phyloP scores from a whole-genome alignment of 1,140 invertebrate species.

The Aricia agestis region DNA sequence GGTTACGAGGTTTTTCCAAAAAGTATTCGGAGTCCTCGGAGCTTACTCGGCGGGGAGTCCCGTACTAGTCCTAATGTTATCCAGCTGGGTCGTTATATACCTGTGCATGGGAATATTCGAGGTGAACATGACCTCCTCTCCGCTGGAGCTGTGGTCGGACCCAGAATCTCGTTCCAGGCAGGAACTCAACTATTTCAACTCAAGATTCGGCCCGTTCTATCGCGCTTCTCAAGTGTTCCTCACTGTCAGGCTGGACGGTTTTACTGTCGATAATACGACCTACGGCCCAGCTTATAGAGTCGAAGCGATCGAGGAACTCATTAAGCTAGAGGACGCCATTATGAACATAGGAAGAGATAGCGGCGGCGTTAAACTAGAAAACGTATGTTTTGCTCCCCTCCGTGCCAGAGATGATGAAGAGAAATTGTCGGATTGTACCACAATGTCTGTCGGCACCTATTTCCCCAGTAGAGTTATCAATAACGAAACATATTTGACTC shows the following conservation, averaged over 20 bases:
- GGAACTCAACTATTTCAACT: slow-evolving; percentile 91
- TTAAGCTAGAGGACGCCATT: slow-evolving; percentile 56
- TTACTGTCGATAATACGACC: slow-evolving; percentile 45
- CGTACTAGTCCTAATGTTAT: slow-evolving; percentile 77
- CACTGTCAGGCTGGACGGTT: slow-evolving; percentile 62
- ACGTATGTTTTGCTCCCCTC: slow-evolving; percentile 91
- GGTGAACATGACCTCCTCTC: slow-evolving; percentile 87
- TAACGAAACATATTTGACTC: slow-evolving; percentile 67
- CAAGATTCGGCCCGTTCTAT: slow-evolving; percentile 93
- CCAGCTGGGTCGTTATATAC: slow-evolving; percentile 76
- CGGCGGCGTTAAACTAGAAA: slow-evolving; percentile 75
- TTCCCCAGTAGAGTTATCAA: slow-evolving; percentile 81
- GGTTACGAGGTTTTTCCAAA: slow-evolving; percentile 46
- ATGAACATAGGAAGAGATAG: slow-evolving; percentile 47
- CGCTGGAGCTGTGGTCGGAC: slow-evolving; percentile 93
- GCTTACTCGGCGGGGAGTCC: slow-evolving; percentile 81
- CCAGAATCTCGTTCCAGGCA: slow-evolving; percentile 83
- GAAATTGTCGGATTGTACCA: slow-evolving; percentile 81
- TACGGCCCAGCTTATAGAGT: slow-evolving; percentile 61
- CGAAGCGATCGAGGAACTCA: slow-evolving; percentile 56
- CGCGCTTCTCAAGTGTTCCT: slow-evolving; percentile 90
- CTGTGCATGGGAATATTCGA: slow-evolving; percentile 80
- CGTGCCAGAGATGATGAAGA: slow-evolving; percentile 78
- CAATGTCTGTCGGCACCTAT: slow-evolving; percentile 89
- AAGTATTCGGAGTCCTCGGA: slow-evolving; percentile 48